Conservation (phyloP, 2,113 vertebrate species). For the Scomber scombrus region DNA sequence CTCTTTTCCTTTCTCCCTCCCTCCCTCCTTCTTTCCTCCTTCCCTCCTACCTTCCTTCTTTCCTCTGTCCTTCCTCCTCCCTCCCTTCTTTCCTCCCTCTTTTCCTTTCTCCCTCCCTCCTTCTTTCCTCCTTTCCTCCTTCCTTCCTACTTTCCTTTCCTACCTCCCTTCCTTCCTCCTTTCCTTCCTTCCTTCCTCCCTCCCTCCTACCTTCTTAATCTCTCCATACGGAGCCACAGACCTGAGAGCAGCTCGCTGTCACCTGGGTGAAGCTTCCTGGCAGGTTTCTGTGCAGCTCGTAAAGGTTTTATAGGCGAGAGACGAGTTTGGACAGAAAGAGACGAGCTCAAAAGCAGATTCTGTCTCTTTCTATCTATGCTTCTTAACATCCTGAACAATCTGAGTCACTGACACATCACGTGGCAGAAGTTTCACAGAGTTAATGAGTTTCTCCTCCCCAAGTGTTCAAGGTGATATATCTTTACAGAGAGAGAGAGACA, state of each 20-base stretch:
- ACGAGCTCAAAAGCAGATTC: constrained; percentile 11
- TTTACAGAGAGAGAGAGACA: too few relatives aligned
- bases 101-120: too few relatives aligned
- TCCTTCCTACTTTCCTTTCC: too few relatives aligned
- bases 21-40: too few relatives aligned
- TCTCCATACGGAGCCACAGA: not conserved
- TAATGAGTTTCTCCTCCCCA: not conserved
- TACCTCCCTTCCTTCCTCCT: too few relatives aligned
- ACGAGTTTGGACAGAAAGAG: constrained; percentile 38
- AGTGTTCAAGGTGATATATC: not conserved
- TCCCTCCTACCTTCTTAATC: too few relatives aligned
- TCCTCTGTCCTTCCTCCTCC: too few relatives aligned
- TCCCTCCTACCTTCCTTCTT: too few relatives aligned
- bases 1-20: too few relatives aligned
- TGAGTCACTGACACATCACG: not conserved
- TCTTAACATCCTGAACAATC: not conserved
- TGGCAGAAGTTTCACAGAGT: not conserved
- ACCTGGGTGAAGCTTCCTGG: not conserved
- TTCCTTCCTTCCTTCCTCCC: too few relatives aligned
- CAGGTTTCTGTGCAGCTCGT: constrained; percentile 30
- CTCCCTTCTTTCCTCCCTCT: too few relatives aligned
- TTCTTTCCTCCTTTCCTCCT: too few relatives aligned
- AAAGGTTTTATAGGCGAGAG: constrained; percentile 41
- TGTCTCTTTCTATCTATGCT: constrained; percentile 20
- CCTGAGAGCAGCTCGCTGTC: constrained; percentile 32